phyloP scores from a whole-genome alignment of 1,140 invertebrate genomes.

The Helicoverpa armigera region DNA sequence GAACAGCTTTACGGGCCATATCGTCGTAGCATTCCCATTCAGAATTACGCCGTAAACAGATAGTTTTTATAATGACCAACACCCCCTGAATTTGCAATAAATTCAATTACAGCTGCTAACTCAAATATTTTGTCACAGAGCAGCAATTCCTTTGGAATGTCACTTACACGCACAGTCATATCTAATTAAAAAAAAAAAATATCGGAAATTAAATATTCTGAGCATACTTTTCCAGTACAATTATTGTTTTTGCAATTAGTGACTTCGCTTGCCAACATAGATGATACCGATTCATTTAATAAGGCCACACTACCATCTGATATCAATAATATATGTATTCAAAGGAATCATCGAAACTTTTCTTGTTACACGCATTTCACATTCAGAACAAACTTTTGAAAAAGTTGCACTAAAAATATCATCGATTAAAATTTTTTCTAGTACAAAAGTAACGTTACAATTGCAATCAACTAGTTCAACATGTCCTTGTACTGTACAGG shows the following conservation, averaged over 20 bases:
- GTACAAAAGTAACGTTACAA: too few relatives aligned
- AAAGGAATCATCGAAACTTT: too few relatives aligned
- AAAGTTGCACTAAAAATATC: too few relatives aligned
- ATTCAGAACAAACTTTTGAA: too few relatives aligned
- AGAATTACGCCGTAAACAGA: not conserved
- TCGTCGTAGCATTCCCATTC: not conserved
- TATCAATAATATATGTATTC: not conserved
- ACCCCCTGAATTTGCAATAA: not conserved
- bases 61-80: not conserved
- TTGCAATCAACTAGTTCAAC: too few relatives aligned
- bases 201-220: too few relatives aligned
- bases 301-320: not conserved
- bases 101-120: not conserved
- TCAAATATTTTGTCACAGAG: not conserved
- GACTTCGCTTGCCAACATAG: conserved; percentile 5
- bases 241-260: not conserved
- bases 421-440: too few relatives aligned
- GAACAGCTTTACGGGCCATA: not conserved
- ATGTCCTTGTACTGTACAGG: too few relatives aligned
- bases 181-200: not conserved
- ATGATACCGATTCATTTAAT: not conserved
- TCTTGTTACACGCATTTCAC: too few relatives aligned
- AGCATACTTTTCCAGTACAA: too few relatives aligned
- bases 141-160: not conserved
- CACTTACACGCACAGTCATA: not conserved